Conservation (phyloP, 2,113 vertebrate genomes). For the Lycaon pictus region DNA sequence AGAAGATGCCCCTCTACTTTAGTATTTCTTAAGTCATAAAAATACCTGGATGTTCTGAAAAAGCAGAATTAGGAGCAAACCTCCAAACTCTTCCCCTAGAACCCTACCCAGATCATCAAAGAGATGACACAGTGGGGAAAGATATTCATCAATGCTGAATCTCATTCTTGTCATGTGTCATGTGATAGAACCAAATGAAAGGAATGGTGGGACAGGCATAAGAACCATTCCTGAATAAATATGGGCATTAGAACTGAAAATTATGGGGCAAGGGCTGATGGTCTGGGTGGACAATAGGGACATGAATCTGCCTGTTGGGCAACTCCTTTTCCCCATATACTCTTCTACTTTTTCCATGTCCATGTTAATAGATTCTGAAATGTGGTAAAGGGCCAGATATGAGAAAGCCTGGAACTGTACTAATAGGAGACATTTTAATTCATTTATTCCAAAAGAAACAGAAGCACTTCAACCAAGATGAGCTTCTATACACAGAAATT, state of each 20-base stretch:
- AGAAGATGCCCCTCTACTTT: neutral
- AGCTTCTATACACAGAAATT: neutral
- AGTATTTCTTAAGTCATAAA: neutral
- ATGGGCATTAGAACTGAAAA: neutral
- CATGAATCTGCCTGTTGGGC: neutral
- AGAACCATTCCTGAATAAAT: neutral
- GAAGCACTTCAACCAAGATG: neutral
- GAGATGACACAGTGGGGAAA: neutral
- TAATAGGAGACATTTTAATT: neutral
- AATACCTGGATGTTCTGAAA: neutral
- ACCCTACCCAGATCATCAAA: neutral
- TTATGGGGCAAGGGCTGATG: fast-evolving
- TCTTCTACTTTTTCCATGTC: neutral
- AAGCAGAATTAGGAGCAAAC: neutral
- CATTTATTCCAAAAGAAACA: neutral
- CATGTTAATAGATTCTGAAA: neutral
- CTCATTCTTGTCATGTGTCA: neutral
- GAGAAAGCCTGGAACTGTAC: neutral
- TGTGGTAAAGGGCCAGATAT: neutral
- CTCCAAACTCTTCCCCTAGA: neutral
- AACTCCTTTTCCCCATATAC: neutral
- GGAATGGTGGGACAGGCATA: neutral
- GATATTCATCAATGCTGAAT: neutral
- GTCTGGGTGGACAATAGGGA: neutral
- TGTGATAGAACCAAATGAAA: neutral